These are phyloP conservation scores for Capra hircus DNA, from an alignment of 2,113 vertebrate genomes.

Conservation along the genomic window DNA sequence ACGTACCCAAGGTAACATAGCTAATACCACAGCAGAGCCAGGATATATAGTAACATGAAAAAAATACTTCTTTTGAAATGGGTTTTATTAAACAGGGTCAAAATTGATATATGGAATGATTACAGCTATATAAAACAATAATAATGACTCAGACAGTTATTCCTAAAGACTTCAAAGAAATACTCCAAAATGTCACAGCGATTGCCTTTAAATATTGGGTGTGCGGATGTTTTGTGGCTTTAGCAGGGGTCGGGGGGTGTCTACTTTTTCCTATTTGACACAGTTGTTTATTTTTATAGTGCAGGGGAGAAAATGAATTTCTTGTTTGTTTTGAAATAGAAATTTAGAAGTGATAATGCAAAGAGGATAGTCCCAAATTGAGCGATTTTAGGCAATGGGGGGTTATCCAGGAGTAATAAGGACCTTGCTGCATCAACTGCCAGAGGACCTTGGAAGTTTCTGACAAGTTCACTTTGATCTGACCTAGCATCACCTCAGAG, in stretches of 20 bases:
- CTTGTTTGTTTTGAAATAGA: neutral
- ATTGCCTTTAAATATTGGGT: neutral
- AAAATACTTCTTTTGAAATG: neutral
- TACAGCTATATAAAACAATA: neutral
- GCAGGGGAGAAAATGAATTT: neutral
- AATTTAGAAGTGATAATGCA: neutral
- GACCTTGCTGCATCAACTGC: neutral
- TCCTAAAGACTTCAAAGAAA: slow-evolving; percentile 18
- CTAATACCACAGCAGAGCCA: neutral
- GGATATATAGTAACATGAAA: neutral
- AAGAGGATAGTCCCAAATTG: neutral
- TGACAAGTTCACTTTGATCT: neutral
- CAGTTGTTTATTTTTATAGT: neutral
- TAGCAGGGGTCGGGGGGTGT: neutral
- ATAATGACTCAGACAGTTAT: neutral
- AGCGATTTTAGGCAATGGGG: neutral
- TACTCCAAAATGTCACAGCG: neutral
- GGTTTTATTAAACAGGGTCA: neutral
- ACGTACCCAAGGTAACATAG: neutral
- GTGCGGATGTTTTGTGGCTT: neutral
- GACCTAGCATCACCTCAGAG: neutral
- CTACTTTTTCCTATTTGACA: neutral
- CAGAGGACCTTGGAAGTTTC: neutral
- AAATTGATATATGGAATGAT: neutral
- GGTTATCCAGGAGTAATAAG: neutral